phyloP scores from a whole-genome alignment of 2,888 invertebrate species.

The Strigamia crassipes region DNA sequence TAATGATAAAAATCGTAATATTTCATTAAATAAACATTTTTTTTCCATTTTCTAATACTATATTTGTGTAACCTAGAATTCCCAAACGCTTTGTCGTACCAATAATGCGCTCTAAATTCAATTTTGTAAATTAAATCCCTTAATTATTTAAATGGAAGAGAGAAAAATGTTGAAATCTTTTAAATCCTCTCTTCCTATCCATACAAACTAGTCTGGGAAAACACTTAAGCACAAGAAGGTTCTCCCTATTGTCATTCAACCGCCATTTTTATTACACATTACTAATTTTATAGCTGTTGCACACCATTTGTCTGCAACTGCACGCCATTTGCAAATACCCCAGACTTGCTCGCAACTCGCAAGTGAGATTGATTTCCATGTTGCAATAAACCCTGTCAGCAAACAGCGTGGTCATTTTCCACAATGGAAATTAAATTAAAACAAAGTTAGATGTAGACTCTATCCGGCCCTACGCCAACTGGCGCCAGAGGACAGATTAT shows the following conservation, averaged over 20 bases:
- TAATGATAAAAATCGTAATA: too few relatives aligned
- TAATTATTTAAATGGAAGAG: background rate
- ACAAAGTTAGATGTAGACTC: background rate
- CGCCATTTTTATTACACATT: constrained; percentile 22
- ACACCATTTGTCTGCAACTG: background rate
- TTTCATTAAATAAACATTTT: too few relatives aligned
- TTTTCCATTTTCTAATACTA: too few relatives aligned
- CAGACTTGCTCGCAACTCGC: background rate
- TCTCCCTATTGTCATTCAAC: background rate
- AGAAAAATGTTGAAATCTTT: background rate
- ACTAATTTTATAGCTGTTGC: background rate
- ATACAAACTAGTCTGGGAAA: background rate
- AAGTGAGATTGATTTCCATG: background rate
- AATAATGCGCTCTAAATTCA: background rate
- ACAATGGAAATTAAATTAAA: constrained; percentile 21
- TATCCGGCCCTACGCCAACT: background rate
- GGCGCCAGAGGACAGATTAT: constrained; percentile 11
- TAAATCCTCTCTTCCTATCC: background rate
- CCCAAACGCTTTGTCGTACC: too few relatives aligned
- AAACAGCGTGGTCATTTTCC: background rate
- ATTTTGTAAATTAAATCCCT: background rate
- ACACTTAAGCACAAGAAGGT: background rate
- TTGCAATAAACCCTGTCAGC: background rate
- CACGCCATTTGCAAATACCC: constrained; percentile 7
- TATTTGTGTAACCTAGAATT: too few relatives aligned